A percentile compares a stretch with the other conserved stretches of the same genome.
Evolutionary conservation across 64 coral and sea anemone species (phyloP).

Genomic region (Montipora sp.): DNA sequence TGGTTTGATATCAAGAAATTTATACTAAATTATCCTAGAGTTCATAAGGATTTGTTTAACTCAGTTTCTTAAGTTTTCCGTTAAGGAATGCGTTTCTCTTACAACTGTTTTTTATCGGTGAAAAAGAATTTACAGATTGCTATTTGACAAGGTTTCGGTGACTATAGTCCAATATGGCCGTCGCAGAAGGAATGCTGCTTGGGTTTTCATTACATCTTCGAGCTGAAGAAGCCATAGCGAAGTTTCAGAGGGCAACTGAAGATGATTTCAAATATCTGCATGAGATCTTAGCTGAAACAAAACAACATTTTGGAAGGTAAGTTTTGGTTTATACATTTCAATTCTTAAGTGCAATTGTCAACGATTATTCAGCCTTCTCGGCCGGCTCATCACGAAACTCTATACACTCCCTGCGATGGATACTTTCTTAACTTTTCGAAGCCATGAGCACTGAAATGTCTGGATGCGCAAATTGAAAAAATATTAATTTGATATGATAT

Average conservation of each 20-base stretch:
- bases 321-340: neutral
- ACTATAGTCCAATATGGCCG: constrained; percentile 37
- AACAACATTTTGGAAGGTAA: constrained; percentile 81
- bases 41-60: neutral
- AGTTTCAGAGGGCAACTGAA: constrained; percentile 63
- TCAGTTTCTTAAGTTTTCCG: neutral
- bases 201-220: constrained; percentile 78
- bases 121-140: neutral
- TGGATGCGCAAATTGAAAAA: no score
- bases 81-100: neutral
- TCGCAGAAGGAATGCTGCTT: constrained; percentile 8
- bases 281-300: constrained; percentile 82
- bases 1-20: neutral
- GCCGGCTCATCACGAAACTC: no score
- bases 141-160: neutral
- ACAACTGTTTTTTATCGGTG: neutral
- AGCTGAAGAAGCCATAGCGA: constrained; percentile 57
- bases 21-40: neutral
- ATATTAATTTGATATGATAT: no score
- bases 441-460: no score
- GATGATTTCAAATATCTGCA: constrained; percentile 82
- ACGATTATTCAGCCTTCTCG: no score
- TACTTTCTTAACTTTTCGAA: no score
- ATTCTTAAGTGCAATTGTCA: neutral
- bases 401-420: no score